Base-by-base conservation (phyloP, 2,888 invertebrate genomes). In the Agrilus cyanescens region DNA sequence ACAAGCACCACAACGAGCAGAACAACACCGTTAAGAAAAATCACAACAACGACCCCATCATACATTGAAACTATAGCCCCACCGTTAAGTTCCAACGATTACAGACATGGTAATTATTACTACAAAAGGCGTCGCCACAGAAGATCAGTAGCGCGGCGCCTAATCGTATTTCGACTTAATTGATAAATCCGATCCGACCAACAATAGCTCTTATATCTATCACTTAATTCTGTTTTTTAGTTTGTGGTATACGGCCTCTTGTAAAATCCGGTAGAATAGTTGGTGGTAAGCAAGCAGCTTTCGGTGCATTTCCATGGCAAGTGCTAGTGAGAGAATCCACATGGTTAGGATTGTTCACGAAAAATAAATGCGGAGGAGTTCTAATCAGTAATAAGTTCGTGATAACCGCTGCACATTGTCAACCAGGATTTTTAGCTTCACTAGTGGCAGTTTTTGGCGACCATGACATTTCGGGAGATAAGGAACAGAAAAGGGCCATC, bases 281-380 rank as follows among this genome's bases (percentile, higher is more conserved):
- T 4, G 91, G 91, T 40, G 93, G 93, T 3, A 88, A 87, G 65
- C 84, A 83, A 42, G 79, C 90, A 0, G 74, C 74, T 4, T 90
- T 90, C 58, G 93, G 91, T 3, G 84, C 84, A 57, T 93, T 85
- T 78, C 93, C 93, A 0, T 93, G 93, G 93, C 91, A 93, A 59
- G 91, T 89, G 1, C 70, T 93, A 18, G 88, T 93, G 1, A 73
- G 90, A 31, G 93, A 93, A 66, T 86, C 90, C 2, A 91, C 91
- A 0, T 93, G 91, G 91, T 70, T 93, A 34, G 93, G 93, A 0
- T 75, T 93, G 14, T 90, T 93, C 66, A 90, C 90, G 37, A 93
- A 93, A 66, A 93, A 93, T 68, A 93, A 93, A 67, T 94, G 93
- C 59, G 93, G 93, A 1, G 93, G 93, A 2, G 93, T 94, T 0